Conservation (phyloP, 2,797 vertebrate species). For the Anolis apletophallus region DNA sequence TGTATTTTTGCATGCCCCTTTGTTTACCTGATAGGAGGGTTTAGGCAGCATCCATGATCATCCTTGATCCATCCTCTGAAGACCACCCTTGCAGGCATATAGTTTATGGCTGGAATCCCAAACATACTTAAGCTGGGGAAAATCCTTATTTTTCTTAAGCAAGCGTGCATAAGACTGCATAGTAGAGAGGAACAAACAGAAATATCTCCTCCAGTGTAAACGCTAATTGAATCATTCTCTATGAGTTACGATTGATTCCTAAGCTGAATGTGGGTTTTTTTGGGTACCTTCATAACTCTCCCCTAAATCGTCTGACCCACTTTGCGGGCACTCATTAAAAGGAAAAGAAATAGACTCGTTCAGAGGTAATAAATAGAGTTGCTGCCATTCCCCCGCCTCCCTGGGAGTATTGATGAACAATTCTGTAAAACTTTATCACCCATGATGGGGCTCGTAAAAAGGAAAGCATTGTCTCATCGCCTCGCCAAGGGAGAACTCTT, state of each 20-base stretch:
- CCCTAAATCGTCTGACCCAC: background rate
- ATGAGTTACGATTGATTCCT: background rate
- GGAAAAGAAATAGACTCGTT: background rate
- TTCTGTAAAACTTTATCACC: conserved; percentile 2
- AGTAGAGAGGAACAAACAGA: background rate
- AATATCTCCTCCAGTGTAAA: background rate
- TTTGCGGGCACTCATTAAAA: background rate
- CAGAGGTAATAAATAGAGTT: background rate
- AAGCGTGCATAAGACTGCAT: background rate
- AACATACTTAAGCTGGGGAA: background rate
- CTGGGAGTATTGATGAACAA: background rate
- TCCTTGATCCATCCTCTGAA: too few species aligned
- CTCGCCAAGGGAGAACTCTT: background rate
- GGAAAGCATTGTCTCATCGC: background rate
- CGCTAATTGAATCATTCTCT: background rate
- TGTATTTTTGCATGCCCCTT: too few species aligned
- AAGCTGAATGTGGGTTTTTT: background rate
- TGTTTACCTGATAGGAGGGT: too few species aligned
- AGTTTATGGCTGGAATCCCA: background rate
- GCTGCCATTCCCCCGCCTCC: background rate
- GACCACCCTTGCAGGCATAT: background rate
- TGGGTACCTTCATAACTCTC: background rate
- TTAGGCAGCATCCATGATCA: too few species aligned
- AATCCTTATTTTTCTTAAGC: background rate
- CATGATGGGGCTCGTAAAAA: background rate